These are phyloP conservation scores for Anabacerthia variegaticeps DNA, from an alignment of 2,797 vertebrate genomes.

Conservation along the genomic window DNA sequence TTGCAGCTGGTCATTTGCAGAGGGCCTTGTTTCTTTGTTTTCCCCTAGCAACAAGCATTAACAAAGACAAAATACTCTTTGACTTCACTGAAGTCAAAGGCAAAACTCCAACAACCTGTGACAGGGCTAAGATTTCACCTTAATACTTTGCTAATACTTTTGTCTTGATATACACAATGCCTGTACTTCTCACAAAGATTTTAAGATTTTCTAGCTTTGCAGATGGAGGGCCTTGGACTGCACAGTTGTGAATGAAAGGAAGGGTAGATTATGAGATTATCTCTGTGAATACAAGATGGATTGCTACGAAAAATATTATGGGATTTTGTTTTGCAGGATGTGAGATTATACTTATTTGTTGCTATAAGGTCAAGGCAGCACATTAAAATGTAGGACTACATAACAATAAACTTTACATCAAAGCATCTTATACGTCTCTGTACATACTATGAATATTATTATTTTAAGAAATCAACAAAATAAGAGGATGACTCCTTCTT, in stretches of 20 bases:
- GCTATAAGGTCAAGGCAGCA: not conserved
- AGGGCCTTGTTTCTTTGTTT: slow-evolving; percentile 13
- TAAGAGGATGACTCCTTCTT: not conserved
- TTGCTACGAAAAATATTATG: not conserved
- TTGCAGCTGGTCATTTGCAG: not conserved
- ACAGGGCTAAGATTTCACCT: not conserved
- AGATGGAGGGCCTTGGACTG: not conserved
- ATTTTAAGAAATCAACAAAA: not conserved
- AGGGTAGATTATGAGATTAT: not conserved
- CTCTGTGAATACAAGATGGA: not conserved
- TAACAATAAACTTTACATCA: not conserved
- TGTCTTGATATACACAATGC: not conserved
- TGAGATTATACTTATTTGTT: not conserved
- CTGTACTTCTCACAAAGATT: not conserved
- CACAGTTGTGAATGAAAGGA: not conserved
- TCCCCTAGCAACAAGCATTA: not conserved
- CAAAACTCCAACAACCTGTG: not conserved
- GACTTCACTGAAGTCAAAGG: not conserved
- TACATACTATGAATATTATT: not conserved
- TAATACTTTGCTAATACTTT: not conserved
- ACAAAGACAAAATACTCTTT: not conserved
- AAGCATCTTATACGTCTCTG: not conserved
- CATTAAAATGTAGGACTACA: not conserved
- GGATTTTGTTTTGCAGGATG: not conserved
- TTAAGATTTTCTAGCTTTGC: not conserved